A percentile compares a stretch with the other conserved stretches of the same genome.
These are phyloP conservation scores for Eupithecia inturbata DNA, from an alignment of 2,888 invertebrate species.

Conservation along the genomic window DNA sequence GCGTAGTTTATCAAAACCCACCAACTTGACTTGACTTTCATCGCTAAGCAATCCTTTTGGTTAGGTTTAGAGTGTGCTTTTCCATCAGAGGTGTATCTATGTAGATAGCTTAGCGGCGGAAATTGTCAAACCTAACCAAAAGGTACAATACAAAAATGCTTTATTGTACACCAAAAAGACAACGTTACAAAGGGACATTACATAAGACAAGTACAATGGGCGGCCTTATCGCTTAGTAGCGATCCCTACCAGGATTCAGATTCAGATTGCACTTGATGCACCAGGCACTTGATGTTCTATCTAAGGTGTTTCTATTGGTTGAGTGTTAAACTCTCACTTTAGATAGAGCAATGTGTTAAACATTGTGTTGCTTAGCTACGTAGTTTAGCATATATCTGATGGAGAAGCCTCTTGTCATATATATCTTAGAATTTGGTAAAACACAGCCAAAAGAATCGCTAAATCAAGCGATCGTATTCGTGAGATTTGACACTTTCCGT, in stretches of 20 bases:
- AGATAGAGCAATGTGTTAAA: no score
- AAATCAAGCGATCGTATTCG: not conserved
- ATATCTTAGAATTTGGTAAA: no score
- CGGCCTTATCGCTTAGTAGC: no score
- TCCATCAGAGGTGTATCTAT: not conserved
- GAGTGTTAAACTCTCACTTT: no score
- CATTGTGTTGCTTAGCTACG: not conserved
- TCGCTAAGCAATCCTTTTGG: not conserved
- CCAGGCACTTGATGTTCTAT: not conserved
- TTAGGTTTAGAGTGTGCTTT: not conserved
- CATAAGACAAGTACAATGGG: no score
- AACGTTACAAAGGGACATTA: no score
- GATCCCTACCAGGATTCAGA: no score
- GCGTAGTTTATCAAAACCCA: not conserved
- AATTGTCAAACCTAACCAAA: not conserved
- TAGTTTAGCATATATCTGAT: not conserved
- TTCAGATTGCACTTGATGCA: no score
- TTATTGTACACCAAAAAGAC: no score
- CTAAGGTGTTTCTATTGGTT: not conserved
- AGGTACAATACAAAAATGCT: no score
- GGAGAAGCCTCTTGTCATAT: no score
- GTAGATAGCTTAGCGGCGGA: not conserved
- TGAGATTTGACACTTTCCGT: not conserved
- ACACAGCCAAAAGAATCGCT: not conserved
- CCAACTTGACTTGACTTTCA: not conserved